phyloP scores from a whole-genome alignment of 1,140 invertebrate species.

The Lepidurus packardi region DNA sequence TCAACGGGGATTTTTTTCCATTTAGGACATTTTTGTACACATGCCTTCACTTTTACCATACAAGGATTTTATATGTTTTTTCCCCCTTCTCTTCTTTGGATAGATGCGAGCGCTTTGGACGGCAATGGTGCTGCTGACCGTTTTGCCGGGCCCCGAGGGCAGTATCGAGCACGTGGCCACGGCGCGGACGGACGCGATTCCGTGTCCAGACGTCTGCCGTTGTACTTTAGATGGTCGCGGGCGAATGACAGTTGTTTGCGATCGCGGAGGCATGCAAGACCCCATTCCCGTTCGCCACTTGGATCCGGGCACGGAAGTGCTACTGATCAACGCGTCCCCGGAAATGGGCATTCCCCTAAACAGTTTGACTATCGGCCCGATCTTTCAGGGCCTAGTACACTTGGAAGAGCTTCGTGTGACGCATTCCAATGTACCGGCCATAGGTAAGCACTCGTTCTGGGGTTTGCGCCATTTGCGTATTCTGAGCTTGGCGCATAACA shows the following conservation, averaged over 20 bases:
- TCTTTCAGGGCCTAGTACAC: conserved; percentile 59
- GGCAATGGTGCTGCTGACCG: background rate
- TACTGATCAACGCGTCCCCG: conserved; percentile 62
- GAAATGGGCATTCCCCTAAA: conserved; percentile 51
- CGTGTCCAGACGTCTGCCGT: conserved; percentile 37
- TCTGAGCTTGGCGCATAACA: conserved; percentile 68
- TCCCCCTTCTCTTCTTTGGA: background rate
- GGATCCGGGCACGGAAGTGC: conserved; percentile 56
- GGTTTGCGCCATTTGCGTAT: conserved; percentile 60
- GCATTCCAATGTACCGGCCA: conserved; percentile 66
- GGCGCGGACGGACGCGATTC: conserved; percentile 23
- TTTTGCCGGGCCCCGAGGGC: background rate
- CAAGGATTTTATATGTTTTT: too few species aligned
- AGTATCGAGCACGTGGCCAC: conserved; percentile 10
- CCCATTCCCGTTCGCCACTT: conserved; percentile 56
- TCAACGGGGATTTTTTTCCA: too few species aligned
- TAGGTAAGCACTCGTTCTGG: conserved; percentile 71
- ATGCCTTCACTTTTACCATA: too few species aligned
- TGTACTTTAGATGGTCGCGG: conserved; percentile 43
- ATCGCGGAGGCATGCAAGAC: conserved; percentile 54
- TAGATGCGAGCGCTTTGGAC: background rate
- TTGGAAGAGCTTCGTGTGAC: conserved; percentile 69
- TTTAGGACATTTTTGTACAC: too few species aligned
- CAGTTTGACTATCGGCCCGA: conserved; percentile 63
- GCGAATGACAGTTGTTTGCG: conserved; percentile 46